A percentile compares a stretch with the other conserved stretches of the same genome.
Evolutionary conservation across 2,888 invertebrate species (phyloP).

Genomic region (Neoascia interrupta): DNA sequence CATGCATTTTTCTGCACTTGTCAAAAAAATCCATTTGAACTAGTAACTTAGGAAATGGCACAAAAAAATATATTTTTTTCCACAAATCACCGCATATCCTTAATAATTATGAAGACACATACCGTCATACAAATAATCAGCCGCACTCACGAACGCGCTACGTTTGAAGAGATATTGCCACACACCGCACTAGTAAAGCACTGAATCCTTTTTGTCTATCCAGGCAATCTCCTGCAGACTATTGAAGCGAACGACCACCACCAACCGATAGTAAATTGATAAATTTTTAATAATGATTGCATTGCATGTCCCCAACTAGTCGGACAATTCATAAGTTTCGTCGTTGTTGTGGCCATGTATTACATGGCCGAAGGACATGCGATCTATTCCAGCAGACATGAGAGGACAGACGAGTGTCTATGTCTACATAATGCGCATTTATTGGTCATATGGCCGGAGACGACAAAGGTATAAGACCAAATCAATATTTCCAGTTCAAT

Average conservation of each 20-base stretch:
- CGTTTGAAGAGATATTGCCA: slow-evolving; percentile 15
- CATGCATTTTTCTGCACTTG: slow-evolving; percentile 24
- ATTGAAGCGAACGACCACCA: slow-evolving; percentile 34
- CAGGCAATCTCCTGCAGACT: slow-evolving; percentile 54
- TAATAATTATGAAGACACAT: slow-evolving; percentile 28
- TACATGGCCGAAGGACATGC: slow-evolving; percentile 59
- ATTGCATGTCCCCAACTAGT: slow-evolving; percentile 69
- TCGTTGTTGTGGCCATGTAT: slow-evolving; percentile 25
- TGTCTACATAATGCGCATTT: slow-evolving; percentile 29
- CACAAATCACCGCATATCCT: slow-evolving; percentile 18
- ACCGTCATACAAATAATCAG: slow-evolving; percentile 42
- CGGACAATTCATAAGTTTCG: slow-evolving; percentile 59
- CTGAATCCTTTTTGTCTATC: slow-evolving; percentile 59
- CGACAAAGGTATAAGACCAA: slow-evolving; percentile 41
- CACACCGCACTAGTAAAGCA: slow-evolving; percentile 26
- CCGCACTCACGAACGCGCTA: slow-evolving; percentile 30
- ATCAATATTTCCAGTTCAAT: slow-evolving; percentile 62
- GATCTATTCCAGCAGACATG: slow-evolving; percentile 27
- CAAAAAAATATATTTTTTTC: slow-evolving; percentile 2
- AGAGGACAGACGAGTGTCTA: background rate
- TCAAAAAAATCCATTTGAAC: slow-evolving; percentile 16
- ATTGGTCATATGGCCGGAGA: slow-evolving; percentile 21
- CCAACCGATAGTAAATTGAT: slow-evolving; percentile 48
- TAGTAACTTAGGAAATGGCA: slow-evolving; percentile 6
- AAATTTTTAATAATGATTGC: slow-evolving; percentile 72